Evolutionary conservation across 2,888 invertebrate species (phyloP).

Genomic region (Petrolisthes cinctipes): DNA sequence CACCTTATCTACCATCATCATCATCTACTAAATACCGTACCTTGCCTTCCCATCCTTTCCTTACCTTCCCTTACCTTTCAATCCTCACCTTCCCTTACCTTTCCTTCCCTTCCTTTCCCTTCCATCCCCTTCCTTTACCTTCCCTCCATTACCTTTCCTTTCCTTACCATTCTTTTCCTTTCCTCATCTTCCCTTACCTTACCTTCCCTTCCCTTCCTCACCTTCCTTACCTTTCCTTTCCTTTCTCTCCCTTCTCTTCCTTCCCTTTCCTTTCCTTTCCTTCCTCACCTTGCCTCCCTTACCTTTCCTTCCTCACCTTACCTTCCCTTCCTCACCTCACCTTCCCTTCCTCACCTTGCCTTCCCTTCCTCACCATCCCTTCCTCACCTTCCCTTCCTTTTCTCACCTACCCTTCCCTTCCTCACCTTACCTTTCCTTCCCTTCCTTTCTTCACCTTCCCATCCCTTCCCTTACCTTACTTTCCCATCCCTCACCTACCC

Average conservation of each 20-base stretch:
- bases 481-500: too few relatives aligned
- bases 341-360: neutral
- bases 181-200: too few relatives aligned
- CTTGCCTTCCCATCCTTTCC: too few relatives aligned
- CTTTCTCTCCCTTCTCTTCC: neutral
- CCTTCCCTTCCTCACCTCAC: neutral
- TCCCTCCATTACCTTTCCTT: neutral
- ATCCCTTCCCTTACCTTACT: neutral
- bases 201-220: neutral
- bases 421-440: neutral
- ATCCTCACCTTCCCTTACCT: neutral
- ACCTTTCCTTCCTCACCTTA: neutral
- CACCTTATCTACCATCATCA: too few relatives aligned
- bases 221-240: slow-evolving; percentile 14
- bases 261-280: neutral
- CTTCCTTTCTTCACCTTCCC: neutral
- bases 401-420: neutral
- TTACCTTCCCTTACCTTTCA: too few relatives aligned
- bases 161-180: neutral
- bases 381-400: neutral
- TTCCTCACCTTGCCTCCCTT: neutral
- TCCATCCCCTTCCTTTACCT: neutral
- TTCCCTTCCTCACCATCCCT: neutral
- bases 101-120: neutral
- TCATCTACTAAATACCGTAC: too few relatives aligned